These are phyloP conservation scores for Myripristis murdjan DNA, from an alignment of 2,797 vertebrate genomes.

Conservation along the genomic window DNA sequence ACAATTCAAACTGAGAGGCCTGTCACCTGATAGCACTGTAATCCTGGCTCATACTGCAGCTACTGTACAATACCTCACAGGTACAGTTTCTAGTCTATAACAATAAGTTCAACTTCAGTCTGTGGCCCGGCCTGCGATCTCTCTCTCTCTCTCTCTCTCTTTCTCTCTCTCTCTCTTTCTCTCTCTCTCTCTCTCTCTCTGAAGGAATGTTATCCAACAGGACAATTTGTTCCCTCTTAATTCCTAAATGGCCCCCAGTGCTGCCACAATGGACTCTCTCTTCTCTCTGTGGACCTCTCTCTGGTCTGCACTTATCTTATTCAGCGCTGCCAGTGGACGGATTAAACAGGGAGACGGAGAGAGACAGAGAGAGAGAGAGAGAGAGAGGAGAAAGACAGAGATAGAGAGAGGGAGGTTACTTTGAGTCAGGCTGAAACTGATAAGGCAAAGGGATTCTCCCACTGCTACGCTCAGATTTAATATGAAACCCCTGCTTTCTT, in stretches of 20 bases:
- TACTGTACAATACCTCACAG: neutral
- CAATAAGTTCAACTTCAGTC: neutral
- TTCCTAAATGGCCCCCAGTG: constrained; percentile 28
- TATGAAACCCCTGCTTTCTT: neutral
- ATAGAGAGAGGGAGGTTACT: too few relatives aligned
- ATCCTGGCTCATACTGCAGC: constrained; percentile 9
- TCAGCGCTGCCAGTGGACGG: constrained; percentile 13
- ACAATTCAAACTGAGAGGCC: neutral
- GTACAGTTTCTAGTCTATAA: neutral
- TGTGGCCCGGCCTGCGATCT: neutral
- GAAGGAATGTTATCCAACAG: neutral
- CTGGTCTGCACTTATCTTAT: constrained; percentile 29
- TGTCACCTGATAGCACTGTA: constrained; percentile 14
- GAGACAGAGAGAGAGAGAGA: too few relatives aligned
- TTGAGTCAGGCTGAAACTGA: too few relatives aligned
- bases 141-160: too few relatives aligned
- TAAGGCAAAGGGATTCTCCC: neutral
- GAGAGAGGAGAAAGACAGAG: neutral
- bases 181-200: neutral
- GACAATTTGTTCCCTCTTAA: constrained; percentile 57
- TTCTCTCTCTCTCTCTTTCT: constrained; percentile 2
- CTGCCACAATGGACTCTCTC: constrained; percentile 33
- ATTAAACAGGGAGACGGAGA: constrained; percentile 8
- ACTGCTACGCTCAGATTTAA: neutral
- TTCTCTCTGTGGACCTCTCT: constrained; percentile 34